Conservation (phyloP, 2,888 invertebrate species). For the Eulithis testata region DNA sequence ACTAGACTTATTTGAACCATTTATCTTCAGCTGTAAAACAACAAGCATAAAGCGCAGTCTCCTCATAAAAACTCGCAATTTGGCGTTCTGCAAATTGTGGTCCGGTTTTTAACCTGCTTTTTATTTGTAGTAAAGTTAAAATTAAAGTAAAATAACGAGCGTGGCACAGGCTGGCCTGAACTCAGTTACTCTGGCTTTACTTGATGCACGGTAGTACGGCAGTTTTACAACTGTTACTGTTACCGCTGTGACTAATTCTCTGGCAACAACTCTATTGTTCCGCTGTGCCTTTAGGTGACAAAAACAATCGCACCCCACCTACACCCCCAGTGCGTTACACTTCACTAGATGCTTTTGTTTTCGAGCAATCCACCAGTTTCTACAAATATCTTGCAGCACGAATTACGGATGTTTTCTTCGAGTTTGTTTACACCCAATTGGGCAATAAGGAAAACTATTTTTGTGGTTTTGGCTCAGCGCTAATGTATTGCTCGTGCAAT, state of each 20-base stretch:
- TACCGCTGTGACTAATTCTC: constrained; percentile 51
- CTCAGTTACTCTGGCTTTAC: constrained; percentile 40
- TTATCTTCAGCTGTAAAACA: constrained; percentile 39
- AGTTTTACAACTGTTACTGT: constrained; percentile 41
- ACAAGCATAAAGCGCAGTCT: constrained; percentile 36
- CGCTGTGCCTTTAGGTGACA: constrained; percentile 48
- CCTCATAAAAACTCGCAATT: constrained; percentile 40
- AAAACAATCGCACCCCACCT: constrained; percentile 56
- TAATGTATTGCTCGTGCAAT: constrained; percentile 38
- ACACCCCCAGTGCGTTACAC: constrained; percentile 49
- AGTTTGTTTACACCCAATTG: constrained; percentile 41
- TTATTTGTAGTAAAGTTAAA: constrained; percentile 39
- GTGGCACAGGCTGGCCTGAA: constrained; percentile 36
- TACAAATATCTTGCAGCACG: constrained; percentile 32
- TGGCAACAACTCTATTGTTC: constrained; percentile 51
- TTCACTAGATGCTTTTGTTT: constrained; percentile 49
- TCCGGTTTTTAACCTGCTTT: constrained; percentile 41
- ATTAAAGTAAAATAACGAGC: constrained; percentile 35
- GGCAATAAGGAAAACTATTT: constrained; percentile 46
- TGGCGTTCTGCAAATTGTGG: constrained; percentile 42
- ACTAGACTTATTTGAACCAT: constrained; percentile 35
- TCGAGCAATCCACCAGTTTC: constrained; percentile 39
- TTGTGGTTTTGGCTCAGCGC: constrained; percentile 33
- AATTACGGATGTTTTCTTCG: constrained; percentile 49
- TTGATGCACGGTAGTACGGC: constrained; percentile 33